These are phyloP conservation scores for Podotricha telesiphe DNA, from an alignment of 2,888 invertebrate species.

Conservation along the genomic window DNA sequence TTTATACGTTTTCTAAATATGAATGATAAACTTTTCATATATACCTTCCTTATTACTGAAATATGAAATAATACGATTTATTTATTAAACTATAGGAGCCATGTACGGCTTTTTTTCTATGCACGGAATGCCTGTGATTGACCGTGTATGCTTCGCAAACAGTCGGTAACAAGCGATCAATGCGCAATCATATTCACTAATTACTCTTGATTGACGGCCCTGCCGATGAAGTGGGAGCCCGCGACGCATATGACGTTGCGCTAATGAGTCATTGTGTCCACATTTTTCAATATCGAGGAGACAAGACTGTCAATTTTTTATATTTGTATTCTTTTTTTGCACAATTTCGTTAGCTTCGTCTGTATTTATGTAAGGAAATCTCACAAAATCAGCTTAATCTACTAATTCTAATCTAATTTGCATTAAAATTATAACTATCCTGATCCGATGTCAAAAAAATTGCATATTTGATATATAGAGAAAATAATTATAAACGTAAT, in stretches of 20 bases:
- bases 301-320: background rate
- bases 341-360: background rate
- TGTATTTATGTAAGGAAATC: too few relatives aligned
- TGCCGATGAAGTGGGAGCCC: constrained; percentile 51
- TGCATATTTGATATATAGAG: too few relatives aligned
- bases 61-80: too few relatives aligned
- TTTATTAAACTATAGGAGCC: too few relatives aligned
- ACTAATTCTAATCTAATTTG: too few relatives aligned
- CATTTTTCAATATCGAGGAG: constrained; percentile 19
- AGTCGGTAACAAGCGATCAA: constrained; percentile 57
- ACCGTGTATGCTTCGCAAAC: constrained; percentile 38
- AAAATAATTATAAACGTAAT: too few relatives aligned
- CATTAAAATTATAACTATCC: too few relatives aligned
- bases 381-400: too few relatives aligned
- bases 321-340: background rate
- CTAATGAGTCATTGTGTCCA: constrained; percentile 57
- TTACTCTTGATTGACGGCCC: constrained; percentile 62
- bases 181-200: constrained; percentile 69
- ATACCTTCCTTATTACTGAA: too few relatives aligned
- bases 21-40: too few relatives aligned
- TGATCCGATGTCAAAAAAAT: too few relatives aligned
- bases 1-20: too few relatives aligned
- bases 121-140: constrained; percentile 28
- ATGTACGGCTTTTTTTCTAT: background rate
- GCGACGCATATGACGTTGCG: constrained; percentile 53